phyloP scores from a whole-genome alignment of 2,797 vertebrate species.

The Amphiprion clarkii region DNA sequence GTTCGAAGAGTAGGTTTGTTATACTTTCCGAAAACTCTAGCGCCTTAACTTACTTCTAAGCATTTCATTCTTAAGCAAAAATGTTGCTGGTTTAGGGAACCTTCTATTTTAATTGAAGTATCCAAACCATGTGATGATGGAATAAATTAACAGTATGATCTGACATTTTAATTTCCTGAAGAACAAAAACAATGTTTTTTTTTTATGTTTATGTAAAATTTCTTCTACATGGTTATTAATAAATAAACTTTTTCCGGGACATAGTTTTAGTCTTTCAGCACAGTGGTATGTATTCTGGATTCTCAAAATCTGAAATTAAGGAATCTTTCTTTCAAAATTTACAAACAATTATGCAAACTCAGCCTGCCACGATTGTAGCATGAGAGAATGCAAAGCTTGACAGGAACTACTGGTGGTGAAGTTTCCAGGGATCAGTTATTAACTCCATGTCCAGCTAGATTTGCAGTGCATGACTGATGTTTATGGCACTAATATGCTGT shows the following conservation, averaged over 20 bases:
- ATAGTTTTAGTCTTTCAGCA: no score
- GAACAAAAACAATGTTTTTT: background rate
- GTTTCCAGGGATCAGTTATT: background rate
- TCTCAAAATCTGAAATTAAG: no score
- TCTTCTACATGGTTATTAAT: conserved; percentile 1
- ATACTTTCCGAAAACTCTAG: background rate
- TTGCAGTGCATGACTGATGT: no score
- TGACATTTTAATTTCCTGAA: background rate
- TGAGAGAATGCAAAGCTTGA: conserved; percentile 10
- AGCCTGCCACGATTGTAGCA: background rate
- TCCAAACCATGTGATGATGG: background rate
- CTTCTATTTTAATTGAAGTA: no score
- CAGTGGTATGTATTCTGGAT: no score
- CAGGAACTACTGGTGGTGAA: background rate
- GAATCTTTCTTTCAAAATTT: no score
- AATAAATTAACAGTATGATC: background rate
- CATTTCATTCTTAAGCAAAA: no score
- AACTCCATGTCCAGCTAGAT: background rate
- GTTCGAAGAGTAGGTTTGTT: background rate
- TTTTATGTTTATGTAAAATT: background rate
- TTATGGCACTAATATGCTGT: no score
- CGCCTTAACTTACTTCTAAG: no score
- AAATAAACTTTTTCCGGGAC: no score
- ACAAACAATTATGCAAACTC: no score
- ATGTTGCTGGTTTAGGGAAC: no score